These are phyloP conservation scores for Rhabdornis inornatus DNA, from an alignment of 2,113 vertebrate genomes.

Conservation along the genomic window DNA sequence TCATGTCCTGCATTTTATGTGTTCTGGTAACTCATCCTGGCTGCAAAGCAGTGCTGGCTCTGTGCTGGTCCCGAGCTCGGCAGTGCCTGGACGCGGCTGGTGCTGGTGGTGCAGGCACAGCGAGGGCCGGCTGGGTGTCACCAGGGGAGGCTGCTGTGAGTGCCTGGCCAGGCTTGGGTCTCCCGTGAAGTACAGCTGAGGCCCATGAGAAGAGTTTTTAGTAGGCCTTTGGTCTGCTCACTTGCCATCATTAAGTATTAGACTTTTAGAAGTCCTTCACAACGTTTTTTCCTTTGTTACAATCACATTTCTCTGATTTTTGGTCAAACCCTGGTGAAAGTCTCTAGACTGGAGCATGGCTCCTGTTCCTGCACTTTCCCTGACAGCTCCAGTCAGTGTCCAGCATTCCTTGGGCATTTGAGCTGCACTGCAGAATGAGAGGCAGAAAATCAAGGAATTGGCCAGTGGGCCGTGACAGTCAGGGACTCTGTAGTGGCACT, in stretches of 20 bases:
- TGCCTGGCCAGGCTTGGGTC: not conserved
- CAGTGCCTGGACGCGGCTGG: not conserved
- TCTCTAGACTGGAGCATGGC: fast-evolving
- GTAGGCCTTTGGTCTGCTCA: fast-evolving
- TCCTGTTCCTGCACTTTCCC: fast-evolving
- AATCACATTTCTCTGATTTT: fast-evolving
- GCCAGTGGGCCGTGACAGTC: not conserved
- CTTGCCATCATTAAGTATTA: not conserved
- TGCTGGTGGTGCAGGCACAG: not conserved
- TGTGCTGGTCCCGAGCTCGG: not conserved
- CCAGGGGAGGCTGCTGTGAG: not conserved
- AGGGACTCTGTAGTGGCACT: fast-evolving
- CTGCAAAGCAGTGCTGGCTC: not conserved
- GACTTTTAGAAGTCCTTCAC: not conserved
- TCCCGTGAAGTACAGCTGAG: fast-evolving
- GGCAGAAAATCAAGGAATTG: fast-evolving
- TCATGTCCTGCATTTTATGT: fast-evolving
- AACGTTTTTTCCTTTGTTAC: not conserved
- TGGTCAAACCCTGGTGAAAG: not conserved
- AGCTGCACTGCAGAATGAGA: fast-evolving
- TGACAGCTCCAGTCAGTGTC: fast-evolving
- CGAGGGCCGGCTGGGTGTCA: fast-evolving
- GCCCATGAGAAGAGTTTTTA: not conserved
- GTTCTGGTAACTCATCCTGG: not conserved
- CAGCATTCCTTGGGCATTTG: fast-evolving